A percentile compares a stretch with the other conserved stretches of the same genome.
Evolutionary conservation across 2,888 invertebrate species (phyloP).

Genomic region (Drosophila bunnanda): DNA sequence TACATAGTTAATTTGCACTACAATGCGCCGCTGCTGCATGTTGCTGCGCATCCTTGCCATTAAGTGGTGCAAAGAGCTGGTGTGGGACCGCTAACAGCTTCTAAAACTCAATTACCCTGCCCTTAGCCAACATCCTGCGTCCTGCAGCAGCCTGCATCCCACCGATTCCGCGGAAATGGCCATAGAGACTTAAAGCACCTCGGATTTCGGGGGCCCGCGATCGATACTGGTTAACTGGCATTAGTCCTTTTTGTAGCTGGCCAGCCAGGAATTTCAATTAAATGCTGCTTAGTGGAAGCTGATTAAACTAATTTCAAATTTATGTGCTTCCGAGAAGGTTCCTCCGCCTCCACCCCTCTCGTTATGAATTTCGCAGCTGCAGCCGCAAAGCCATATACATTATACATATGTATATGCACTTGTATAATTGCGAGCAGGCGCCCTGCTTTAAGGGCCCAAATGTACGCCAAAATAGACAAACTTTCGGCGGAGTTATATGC

Average conservation of each 20-base stretch:
- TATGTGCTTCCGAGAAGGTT: constrained; percentile 13
- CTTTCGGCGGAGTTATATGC: constrained; percentile 51
- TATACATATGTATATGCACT: constrained; percentile 20
- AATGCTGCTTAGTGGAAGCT: constrained; percentile 20
- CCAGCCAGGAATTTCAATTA: constrained; percentile 19
- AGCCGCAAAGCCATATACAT: constrained; percentile 4
- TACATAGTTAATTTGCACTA: constrained; percentile 65
- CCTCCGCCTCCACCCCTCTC: constrained; percentile 4
- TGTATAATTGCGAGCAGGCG: constrained; percentile 49
- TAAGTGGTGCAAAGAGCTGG: constrained; percentile 45
- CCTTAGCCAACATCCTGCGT: constrained; percentile 42
- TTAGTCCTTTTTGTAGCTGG: neutral
- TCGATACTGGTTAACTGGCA: constrained; percentile 6
- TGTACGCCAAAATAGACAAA: constrained; percentile 39
- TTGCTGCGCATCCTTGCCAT: constrained; percentile 37
- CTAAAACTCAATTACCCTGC: constrained; percentile 76
- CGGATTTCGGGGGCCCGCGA: neutral
- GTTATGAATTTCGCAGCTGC: constrained; percentile 48
- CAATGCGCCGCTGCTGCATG: constrained; percentile 55
- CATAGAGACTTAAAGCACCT: constrained; percentile 3
- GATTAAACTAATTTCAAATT: constrained; percentile 29
- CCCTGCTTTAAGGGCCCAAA: constrained; percentile 21
- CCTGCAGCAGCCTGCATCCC: neutral
- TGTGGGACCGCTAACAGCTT: constrained; percentile 70
- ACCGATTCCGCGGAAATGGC: neutral